These are phyloP conservation scores for Sorex fumeus DNA, from an alignment of 2,113 vertebrate species.

Conservation along the genomic window DNA sequence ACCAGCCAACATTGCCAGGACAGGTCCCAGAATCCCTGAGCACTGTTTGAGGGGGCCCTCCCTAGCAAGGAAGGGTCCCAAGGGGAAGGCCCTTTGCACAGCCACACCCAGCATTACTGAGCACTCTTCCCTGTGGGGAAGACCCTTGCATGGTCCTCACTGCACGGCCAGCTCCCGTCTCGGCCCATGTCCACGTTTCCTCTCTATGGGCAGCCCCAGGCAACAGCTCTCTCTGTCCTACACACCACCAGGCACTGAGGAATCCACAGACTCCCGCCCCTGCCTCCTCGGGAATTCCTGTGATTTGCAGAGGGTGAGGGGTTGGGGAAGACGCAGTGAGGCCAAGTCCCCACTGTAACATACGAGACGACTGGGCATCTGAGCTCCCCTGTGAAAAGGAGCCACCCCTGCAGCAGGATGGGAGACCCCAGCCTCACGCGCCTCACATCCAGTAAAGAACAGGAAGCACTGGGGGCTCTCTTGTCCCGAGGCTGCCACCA, in stretches of 20 bases:
- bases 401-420: not conserved
- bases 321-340: not conserved
- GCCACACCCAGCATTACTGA: no score
- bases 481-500: not conserved
- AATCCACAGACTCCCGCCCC: not conserved
- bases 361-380: not conserved
- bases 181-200: no score
- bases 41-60: no score
- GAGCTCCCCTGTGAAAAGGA: not conserved
- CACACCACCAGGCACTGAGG: not conserved
- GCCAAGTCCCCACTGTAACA: not conserved
- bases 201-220: not conserved
- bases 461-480: no score
- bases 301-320: not conserved
- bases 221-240: not conserved
- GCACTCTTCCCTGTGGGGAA: no score
- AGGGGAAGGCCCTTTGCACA: no score
- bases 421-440: no score
- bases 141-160: no score
- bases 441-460: not conserved
- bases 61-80: no score
- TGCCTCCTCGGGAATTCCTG: not conserved
- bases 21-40: no score
- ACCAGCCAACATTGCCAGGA: no score
- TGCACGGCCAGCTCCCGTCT: no score